Percentiles rank a stretch among this genome's conserved stretches.
Conservation (phyloP, 2,113 vertebrate species). For the Poecilia latipinna region DNA sequence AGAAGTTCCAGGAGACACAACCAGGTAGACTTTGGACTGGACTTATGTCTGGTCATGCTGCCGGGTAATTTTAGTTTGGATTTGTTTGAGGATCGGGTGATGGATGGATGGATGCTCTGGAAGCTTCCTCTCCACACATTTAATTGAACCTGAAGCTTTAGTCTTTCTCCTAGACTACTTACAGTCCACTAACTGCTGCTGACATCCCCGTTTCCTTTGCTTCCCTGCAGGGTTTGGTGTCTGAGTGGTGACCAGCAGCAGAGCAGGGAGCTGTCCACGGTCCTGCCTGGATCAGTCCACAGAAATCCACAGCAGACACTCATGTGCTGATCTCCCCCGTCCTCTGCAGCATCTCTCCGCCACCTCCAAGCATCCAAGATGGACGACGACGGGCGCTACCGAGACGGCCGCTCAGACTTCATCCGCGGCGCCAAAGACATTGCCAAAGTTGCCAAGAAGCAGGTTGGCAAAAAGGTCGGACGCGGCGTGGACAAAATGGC, state of each 20-base stretch:
- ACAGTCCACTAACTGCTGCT: conserved; percentile 17
- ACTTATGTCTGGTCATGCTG: too few species aligned
- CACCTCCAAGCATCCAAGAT: conserved; percentile 70
- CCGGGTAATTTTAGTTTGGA: too few species aligned
- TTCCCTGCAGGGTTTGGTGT: conserved; percentile 38
- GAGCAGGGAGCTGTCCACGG: conserved; percentile 58
- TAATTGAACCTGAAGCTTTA: too few species aligned
- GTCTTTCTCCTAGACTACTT: background rate
- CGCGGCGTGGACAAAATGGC: conserved; percentile 88
- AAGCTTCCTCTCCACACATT: too few species aligned
- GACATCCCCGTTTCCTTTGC: conserved; percentile 17
- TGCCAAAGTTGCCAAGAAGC: conserved; percentile 95
- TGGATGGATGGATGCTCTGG: too few species aligned
- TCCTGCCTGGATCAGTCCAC: conserved; percentile 54
- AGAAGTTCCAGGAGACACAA: too few species aligned
- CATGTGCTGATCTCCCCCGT: conserved; percentile 68
- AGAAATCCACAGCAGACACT: conserved; percentile 50
- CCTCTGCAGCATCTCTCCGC: conserved; percentile 42
- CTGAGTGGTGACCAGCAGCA: conserved; percentile 9
- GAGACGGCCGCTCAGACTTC: conserved; percentile 91
- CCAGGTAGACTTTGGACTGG: too few species aligned
- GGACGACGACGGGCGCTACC: conserved; percentile 88
- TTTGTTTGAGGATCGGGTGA: too few species aligned
- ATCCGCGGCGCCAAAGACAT: conserved; percentile 97
- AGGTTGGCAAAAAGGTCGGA: conserved; percentile 92